Evolutionary conservation across 2,797 vertebrate genomes (phyloP).

Genomic region (Thaleichthys pacificus): DNA sequence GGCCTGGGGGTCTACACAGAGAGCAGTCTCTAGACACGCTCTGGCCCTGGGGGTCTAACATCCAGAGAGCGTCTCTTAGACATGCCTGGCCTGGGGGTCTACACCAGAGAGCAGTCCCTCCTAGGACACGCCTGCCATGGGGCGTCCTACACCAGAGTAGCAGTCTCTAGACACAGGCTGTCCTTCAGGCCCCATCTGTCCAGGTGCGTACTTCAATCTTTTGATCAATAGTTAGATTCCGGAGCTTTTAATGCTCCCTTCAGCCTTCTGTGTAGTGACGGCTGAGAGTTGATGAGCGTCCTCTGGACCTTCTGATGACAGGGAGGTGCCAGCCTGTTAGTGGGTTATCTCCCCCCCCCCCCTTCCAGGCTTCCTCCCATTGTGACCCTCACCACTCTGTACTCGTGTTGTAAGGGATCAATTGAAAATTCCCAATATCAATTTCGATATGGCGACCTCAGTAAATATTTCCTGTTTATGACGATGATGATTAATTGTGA

Average conservation of each 20-base stretch:
- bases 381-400: background rate
- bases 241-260: slow-evolving; percentile 43
- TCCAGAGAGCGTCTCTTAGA: background rate
- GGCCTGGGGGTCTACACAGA: background rate
- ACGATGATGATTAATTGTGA: background rate
- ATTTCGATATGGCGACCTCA: background rate
- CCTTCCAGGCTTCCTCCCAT: background rate
- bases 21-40: too few species aligned
- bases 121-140: too few species aligned
- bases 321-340: slow-evolving; percentile 1
- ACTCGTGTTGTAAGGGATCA: background rate
- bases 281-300: slow-evolving; percentile 31
- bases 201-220: slow-evolving; percentile 51
- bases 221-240: slow-evolving; percentile 72
- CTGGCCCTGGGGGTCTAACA: too few species aligned
- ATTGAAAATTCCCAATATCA: slow-evolving; percentile 1
- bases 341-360: background rate
- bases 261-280: slow-evolving; percentile 11
- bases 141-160: too few species aligned
- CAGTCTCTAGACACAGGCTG: background rate
- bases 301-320: slow-evolving; percentile 21
- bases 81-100: background rate
- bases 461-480: too few species aligned
- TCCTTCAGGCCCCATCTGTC: slow-evolving; percentile 36
- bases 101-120: background rate